Evolutionary conservation across 2,797 vertebrate genomes (phyloP), one percentile per base, ranked within the genome.

Genomic region (Pangasius krempfi): DNA sequence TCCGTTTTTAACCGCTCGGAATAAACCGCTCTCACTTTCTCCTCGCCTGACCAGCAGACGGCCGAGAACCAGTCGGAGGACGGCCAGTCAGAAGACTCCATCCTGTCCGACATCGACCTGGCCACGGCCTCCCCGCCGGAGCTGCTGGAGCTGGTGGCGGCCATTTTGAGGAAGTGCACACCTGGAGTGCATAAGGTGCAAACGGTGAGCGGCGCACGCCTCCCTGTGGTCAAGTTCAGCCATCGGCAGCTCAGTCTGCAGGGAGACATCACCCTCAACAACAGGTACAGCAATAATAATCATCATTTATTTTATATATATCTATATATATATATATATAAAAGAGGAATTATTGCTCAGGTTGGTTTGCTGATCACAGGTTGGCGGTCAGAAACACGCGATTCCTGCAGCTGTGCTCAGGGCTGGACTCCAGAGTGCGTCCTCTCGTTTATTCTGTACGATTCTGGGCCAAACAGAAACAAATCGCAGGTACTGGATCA

Each of bases 151-250:
- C 94, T 99, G 0, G 97, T 98, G 85, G 97, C 96, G 0, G 89
- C 95, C 0, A 97, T 99, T 70, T 93, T 99, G 30, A 95, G 93
- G 18, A 97, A 97, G 91, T 99, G 98, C 1, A 97, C 98, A 3
- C 98, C 98, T 0, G 97, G 97, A 0, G 98, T 98, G 25, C 96
- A 98, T 91, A 96, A 96, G 22, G 98, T 99, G 80, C 95, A 97
- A 0, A 92, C 95, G 1, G 97, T 99, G 66, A 93, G 96, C 91
- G 93, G 94, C 0, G 98, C 98, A 27, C 96, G 98, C 4, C 96
- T 97, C 9, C 98, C 98, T 0, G 97, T 99, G 3, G 96, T 98
- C 87, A 98, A 98, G 90, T 99, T 98, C 92, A 96, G 95, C 88
- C 97, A 99, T 93, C 96, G 96, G 3, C 95, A 97, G n/a, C 97